Evolutionary conservation across 2,113 vertebrate species (phyloP).

Genomic region (Mormyrus lacerda): DNA sequence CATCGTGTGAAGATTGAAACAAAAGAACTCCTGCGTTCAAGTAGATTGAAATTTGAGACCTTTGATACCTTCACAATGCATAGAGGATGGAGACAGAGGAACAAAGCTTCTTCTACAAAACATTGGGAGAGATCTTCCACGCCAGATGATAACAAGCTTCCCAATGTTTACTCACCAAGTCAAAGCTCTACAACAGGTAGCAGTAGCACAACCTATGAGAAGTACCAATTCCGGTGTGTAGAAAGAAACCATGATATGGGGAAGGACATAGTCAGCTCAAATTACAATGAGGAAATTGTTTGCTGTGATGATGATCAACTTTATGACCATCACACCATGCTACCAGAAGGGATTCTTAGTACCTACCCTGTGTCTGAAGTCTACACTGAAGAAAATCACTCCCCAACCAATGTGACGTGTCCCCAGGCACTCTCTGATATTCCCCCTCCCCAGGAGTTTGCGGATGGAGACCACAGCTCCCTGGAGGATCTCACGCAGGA

Average conservation of each 20-base stretch:
- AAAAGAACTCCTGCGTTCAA: slow-evolving; percentile 42
- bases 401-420: slow-evolving; percentile 26
- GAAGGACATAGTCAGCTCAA: slow-evolving; percentile 44
- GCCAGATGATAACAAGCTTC: slow-evolving; percentile 32
- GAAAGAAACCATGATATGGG: slow-evolving; percentile 23
- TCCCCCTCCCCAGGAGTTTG: slow-evolving; percentile 58
- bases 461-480: slow-evolving; percentile 40
- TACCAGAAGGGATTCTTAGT: slow-evolving; percentile 32
- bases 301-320: slow-evolving; percentile 36
- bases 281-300: slow-evolving; percentile 39
- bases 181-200: slow-evolving; percentile 13
- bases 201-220: slow-evolving; percentile 28
- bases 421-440: slow-evolving; percentile 37
- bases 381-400: slow-evolving; percentile 29
- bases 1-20: slow-evolving; percentile 64
- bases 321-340: slow-evolving; percentile 35
- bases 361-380: slow-evolving; percentile 35
- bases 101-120: slow-evolving; percentile 30
- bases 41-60: slow-evolving; percentile 38
- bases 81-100: slow-evolving; percentile 36
- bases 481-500: slow-evolving; percentile 45
- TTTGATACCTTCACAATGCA: slow-evolving; percentile 31
- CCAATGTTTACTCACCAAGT: background rate
- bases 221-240: slow-evolving; percentile 49
- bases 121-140: slow-evolving; percentile 19